Conservation (phyloP, 2,888 invertebrate genomes). For the Branchipolynoe longqiensis region DNA sequence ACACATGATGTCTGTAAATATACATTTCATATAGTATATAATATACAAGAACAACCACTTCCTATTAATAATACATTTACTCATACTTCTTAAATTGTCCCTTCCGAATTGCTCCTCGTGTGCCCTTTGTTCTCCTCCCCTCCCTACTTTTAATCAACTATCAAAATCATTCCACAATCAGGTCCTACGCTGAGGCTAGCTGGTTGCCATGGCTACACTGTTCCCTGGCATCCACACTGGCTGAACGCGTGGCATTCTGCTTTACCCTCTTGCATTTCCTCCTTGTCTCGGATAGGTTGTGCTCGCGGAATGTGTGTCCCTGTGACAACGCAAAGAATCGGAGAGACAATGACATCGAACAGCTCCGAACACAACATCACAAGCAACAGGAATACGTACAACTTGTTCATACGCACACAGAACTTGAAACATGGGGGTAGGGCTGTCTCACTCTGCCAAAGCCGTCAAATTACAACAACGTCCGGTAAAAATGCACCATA, state of each 20-base stretch:
- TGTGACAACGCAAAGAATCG: constrained; percentile 53
- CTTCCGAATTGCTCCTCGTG: too few species aligned
- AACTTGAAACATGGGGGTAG: neutral
- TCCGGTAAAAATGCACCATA: too few species aligned
- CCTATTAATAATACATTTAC: too few species aligned
- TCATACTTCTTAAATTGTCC: too few species aligned
- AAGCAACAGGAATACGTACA: neutral
- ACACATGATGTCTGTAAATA: too few species aligned
- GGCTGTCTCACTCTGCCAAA: neutral
- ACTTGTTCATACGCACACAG: constrained; percentile 16
- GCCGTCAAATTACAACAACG: too few species aligned
- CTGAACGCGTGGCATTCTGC: constrained; percentile 50
- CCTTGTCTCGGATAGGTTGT: constrained; percentile 42
- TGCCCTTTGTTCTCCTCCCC: too few species aligned
- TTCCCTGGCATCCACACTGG: constrained; percentile 7
- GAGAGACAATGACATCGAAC: constrained; percentile 52
- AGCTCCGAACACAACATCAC: constrained; percentile 24
- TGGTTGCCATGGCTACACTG: constrained; percentile 26
- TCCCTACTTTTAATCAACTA: too few species aligned
- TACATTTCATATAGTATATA: too few species aligned
- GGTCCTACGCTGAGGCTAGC: neutral
- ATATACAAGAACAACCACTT: too few species aligned
- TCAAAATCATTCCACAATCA: too few species aligned
- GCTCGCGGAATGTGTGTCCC: constrained; percentile 56
- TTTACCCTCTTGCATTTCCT: constrained; percentile 60